These are phyloP conservation scores for Mohoua ochrocephala DNA, from an alignment of 2,113 vertebrate genomes.

Conservation along the genomic window DNA sequence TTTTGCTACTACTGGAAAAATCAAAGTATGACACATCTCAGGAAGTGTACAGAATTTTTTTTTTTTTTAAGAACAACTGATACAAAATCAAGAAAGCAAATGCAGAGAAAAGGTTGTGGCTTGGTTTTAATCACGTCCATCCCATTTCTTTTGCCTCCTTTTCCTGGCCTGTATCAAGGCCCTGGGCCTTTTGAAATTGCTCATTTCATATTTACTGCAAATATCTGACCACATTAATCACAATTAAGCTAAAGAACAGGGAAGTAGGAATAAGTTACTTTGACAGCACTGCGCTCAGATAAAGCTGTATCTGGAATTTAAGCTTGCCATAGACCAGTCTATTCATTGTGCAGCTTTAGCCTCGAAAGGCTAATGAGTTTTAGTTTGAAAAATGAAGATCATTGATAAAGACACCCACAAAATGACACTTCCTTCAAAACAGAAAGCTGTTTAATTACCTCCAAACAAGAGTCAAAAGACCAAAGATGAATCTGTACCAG, in stretches of 20 bases:
- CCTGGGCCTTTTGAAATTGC: not conserved
- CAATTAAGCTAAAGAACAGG: not conserved
- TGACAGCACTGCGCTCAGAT: not conserved
- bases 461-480: conserved; percentile 42
- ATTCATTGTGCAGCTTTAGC: not conserved
- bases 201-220: not conserved
- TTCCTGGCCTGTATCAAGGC: not conserved
- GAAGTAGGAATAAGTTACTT: not conserved
- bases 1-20: not conserved
- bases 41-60: not conserved
- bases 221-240: not conserved
- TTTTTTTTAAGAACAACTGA: not conserved
- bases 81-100: not conserved
- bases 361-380: not conserved
- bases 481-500: conserved; percentile 42
- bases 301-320: not conserved
- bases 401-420: conserved; percentile 53
- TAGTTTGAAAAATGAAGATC: not conserved
- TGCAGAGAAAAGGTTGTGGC: not conserved
- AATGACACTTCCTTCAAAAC: conserved; percentile 47
- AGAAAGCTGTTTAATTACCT: conserved; percentile 57
- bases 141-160: not conserved
- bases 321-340: not conserved
- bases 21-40: not conserved
- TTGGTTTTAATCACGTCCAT: not conserved